phyloP scores from a whole-genome alignment of 2,797 vertebrate species.

The Pelobates cultripes region DNA sequence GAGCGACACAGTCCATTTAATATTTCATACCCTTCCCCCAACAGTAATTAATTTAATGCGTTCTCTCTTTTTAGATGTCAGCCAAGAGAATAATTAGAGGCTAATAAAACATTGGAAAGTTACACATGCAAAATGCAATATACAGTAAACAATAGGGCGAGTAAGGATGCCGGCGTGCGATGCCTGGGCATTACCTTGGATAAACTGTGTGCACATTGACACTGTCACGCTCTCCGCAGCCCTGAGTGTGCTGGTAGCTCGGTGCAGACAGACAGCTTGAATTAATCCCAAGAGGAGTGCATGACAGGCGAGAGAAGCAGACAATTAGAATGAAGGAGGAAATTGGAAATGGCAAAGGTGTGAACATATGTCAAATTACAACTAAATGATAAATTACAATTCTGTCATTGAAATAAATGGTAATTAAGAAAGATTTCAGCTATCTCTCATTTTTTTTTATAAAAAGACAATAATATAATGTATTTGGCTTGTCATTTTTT shows the following conservation, averaged over 20 bases:
- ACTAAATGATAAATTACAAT: conserved; percentile 99
- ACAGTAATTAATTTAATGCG: conserved; percentile 67
- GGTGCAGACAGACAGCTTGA: conserved; percentile 96
- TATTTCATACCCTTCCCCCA: conserved; percentile 55
- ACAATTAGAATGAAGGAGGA: conserved; percentile 98
- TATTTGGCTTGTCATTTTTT: conserved; percentile 27
- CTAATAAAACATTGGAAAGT: conserved; percentile 69
- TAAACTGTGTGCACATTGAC: conserved; percentile 85
- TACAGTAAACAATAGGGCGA: conserved; percentile 67
- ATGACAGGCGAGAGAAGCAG: conserved; percentile 96
- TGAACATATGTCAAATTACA: conserved; percentile 99
- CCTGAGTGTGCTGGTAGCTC: conserved; percentile 87
- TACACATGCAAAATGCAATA: conserved; percentile 63
- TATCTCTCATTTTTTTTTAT: conserved; percentile 65
- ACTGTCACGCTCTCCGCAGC: conserved; percentile 87
- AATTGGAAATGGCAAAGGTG: conserved; percentile 95
- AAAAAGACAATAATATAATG: conserved; percentile 53
- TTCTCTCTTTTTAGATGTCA: conserved; percentile 67
- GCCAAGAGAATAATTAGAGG: conserved; percentile 72
- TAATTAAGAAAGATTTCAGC: conserved; percentile 85
- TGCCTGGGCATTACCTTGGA: conserved; percentile 77
- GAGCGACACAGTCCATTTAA: conserved; percentile 32
- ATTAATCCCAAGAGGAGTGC: conserved; percentile 96
- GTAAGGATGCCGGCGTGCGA: conserved; percentile 69
- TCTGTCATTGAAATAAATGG: conserved; percentile 91